Evolutionary conservation across 92 coral and sea anemone species (phyloP), one percentile per base, ranked within the genome.

Genomic region (Desmophyllum pertusum): DNA sequence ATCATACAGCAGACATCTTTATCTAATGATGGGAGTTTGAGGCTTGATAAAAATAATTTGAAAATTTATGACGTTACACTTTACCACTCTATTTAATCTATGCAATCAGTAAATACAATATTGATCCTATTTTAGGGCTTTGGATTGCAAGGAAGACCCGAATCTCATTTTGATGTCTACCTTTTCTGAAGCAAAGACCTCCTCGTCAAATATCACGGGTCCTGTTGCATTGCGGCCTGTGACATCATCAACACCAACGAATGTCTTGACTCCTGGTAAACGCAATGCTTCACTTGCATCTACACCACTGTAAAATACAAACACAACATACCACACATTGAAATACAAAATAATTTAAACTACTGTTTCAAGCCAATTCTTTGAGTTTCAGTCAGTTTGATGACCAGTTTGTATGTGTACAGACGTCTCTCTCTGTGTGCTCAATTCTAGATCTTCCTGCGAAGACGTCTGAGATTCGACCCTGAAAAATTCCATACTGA

Each of bases 231-330:
- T 91, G 48, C 78, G 51, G 4, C 94, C 94, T 4, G 94, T 88
- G 30, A 91, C 92, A 85, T 91, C 94, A 61, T 81, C 78, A 13
- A 81, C 92, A 55, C 92, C 76, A 40, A 91, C 39, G 43, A 72
- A 91, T 8, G 81, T 81, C 43, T 59, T 87, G 1, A 91, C 94
- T 13, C 94, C 94, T 21, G 94, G 88, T 71, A 88, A 43, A 69
- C 15, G 46, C 53, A 84, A 67, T 0, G 94, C 94, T 23, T 85
- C 86, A 48, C 83, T 88, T 25, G 90, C 42, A 37, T 91, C 94
- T 6, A 91, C 75, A 70, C 82, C 65, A 10, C 94, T 91, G 65
- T 27, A 29, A 33, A 23, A 29, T 23, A 25, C 50, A 39, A 41
- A 23, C 36, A 37, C 29, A 27, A 39, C 29, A 52, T 6, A 25